Evolutionary conservation across 2,888 invertebrate genomes (phyloP).

Genomic region (Euproctis similis): DNA sequence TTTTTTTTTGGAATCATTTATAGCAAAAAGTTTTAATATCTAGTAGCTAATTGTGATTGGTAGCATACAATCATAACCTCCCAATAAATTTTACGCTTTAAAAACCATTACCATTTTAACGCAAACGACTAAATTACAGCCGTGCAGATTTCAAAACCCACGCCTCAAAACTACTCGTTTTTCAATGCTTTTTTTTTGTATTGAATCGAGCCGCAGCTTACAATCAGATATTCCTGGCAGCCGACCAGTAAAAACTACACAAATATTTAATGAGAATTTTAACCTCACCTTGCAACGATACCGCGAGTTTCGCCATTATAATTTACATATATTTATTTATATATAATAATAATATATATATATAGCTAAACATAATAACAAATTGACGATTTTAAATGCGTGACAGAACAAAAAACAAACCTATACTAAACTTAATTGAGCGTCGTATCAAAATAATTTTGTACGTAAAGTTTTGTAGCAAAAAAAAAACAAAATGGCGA

Average conservation of each 20-base stretch:
- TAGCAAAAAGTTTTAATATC: slow-evolving; percentile 6
- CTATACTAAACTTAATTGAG: too few relatives aligned
- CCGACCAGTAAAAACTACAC: slow-evolving; percentile 42
- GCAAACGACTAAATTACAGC: slow-evolving; percentile 28
- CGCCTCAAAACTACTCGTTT: slow-evolving; percentile 37
- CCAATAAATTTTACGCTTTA: slow-evolving; percentile 27
- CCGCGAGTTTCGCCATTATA: too few relatives aligned
- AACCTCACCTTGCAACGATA: slow-evolving; percentile 28
- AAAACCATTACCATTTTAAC: slow-evolving; percentile 31
- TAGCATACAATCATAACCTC: slow-evolving; percentile 26
- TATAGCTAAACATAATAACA: slow-evolving; percentile 9
- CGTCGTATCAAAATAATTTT: slow-evolving; percentile 1
- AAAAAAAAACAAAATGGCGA: too few relatives aligned
- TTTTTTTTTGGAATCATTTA: too few relatives aligned
- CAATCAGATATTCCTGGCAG: slow-evolving; percentile 42
- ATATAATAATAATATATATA: slow-evolving; percentile 12
- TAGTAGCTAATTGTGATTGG: slow-evolving; percentile 21
- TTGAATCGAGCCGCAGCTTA: slow-evolving; percentile 25
- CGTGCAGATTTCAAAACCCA: slow-evolving; percentile 44
- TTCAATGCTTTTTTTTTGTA: slow-evolving; percentile 38
- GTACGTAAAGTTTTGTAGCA: slow-evolving; percentile 6
- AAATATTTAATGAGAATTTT: slow-evolving; percentile 44
- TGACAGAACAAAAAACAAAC: slow-evolving; percentile 7
- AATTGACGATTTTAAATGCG: slow-evolving; percentile 6
- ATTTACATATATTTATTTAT: too few relatives aligned